Evolutionary conservation across 64 coral and sea anemone genomes (phyloP).

Genomic region (Astreopora myriophthalma): DNA sequence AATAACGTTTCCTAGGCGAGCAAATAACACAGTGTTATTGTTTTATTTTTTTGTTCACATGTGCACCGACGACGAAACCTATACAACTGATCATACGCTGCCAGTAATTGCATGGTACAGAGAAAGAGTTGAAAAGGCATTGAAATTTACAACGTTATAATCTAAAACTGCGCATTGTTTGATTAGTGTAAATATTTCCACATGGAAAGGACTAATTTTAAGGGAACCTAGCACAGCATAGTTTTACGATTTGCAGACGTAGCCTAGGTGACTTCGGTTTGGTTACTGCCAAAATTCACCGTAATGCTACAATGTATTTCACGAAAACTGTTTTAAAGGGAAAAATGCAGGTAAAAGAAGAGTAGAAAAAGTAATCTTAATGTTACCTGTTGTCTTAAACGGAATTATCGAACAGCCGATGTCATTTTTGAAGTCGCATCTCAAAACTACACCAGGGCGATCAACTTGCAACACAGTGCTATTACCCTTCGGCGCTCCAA

Average conservation of each 20-base stretch:
- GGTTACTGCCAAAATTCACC: not conserved
- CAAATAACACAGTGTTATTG: not conserved
- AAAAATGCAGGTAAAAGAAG: not conserved
- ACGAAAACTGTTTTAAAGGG: not conserved
- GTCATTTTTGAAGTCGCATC: conserved; percentile 35
- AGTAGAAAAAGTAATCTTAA: not conserved
- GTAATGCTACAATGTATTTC: not conserved
- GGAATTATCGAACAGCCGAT: not conserved
- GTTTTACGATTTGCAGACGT: too few relatives aligned
- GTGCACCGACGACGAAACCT: not conserved
- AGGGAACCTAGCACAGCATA: conserved; percentile 2
- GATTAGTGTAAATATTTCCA: not conserved
- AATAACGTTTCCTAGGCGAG: not conserved
- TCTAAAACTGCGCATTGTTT: not conserved
- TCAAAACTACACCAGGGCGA: conserved; percentile 52
- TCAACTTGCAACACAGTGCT: not conserved
- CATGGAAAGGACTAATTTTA: not conserved
- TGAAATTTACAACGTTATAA: not conserved
- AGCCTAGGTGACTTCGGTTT: not conserved
- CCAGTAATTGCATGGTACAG: too few relatives aligned
- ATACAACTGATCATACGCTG: not conserved
- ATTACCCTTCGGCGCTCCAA: conserved; percentile 66
- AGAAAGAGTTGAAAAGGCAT: not conserved
- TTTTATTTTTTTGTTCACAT: too few relatives aligned
- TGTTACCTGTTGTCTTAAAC: not conserved